Conservation (phyloP, 2,113 vertebrate species). For the Rousettus leschenaultii region DNA sequence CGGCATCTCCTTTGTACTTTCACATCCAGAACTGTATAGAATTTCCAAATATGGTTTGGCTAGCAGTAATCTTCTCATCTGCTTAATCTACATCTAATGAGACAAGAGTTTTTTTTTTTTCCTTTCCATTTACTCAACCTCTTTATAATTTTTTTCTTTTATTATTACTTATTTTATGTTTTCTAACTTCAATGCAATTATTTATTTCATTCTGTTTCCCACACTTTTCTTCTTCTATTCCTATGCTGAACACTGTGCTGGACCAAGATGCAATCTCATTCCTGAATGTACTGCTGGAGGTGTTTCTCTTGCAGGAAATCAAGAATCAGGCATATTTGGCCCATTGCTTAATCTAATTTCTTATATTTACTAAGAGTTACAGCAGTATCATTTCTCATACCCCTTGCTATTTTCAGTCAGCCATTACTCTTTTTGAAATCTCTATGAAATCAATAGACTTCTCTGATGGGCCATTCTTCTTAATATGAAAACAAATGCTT, state of each 20-base stretch:
- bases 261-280: background rate
- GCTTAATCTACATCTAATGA: background rate
- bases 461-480: slow-evolving; percentile 62
- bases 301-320: background rate
- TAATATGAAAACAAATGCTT: slow-evolving; percentile 65
- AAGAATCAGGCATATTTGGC: background rate
- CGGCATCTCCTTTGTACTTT: background rate
- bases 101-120: background rate
- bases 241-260: background rate
- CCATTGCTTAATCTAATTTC: slow-evolving; percentile 41
- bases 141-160: background rate
- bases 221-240: background rate
- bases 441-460: slow-evolving; percentile 61
- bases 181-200: background rate
- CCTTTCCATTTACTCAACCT: background rate
- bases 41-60: background rate
- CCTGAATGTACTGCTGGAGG: background rate
- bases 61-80: background rate
- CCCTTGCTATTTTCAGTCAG: slow-evolving; percentile 53
- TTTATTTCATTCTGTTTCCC: background rate
- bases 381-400: slow-evolving; percentile 30
- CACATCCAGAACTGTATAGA: background rate
- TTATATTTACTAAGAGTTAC: slow-evolving; percentile 58
- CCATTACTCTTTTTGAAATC: slow-evolving; percentile 61
- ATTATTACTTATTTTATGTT: background rate